These are phyloP conservation scores for Troides oblongomaculatus DNA, from an alignment of 2,888 invertebrate genomes.

Conservation along the genomic window DNA sequence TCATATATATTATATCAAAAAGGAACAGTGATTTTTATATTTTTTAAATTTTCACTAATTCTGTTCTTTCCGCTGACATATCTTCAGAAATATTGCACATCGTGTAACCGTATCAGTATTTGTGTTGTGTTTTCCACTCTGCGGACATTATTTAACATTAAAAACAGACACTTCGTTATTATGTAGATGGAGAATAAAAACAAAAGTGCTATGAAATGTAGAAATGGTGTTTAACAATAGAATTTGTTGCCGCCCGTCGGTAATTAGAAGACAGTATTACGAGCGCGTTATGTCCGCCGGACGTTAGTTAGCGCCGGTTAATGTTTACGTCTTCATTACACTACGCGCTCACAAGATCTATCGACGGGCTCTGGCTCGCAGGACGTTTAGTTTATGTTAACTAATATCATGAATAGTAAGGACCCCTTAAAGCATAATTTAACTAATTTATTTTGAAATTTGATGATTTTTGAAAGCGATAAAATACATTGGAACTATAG, in stretches of 20 bases:
- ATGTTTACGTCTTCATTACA: slow-evolving; percentile 25
- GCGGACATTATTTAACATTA: not conserved
- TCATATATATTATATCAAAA: too few relatives aligned
- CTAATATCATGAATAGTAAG: not conserved
- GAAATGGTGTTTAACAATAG: slow-evolving; percentile 3
- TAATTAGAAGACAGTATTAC: slow-evolving; percentile 19
- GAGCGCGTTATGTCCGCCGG: slow-evolving; percentile 1
- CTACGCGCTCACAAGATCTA: slow-evolving; percentile 6
- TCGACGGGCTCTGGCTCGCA: slow-evolving; percentile 3
- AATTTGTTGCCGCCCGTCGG: not conserved
- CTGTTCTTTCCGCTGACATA: too few relatives aligned
- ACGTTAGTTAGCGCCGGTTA: slow-evolving; percentile 20
- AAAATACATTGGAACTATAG: too few relatives aligned
- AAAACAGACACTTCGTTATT: not conserved
- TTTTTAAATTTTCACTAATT: too few relatives aligned
- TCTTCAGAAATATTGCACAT: too few relatives aligned
- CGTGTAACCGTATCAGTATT: too few relatives aligned
- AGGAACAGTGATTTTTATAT: too few relatives aligned
- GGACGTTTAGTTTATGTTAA: slow-evolving; percentile 13
- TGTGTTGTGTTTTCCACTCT: too few relatives aligned
- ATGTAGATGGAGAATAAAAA: not conserved
- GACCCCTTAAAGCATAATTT: not conserved
- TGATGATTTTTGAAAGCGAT: too few relatives aligned
- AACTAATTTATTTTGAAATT: not conserved
- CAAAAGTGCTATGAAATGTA: not conserved